A percentile compares a stretch with the other conserved stretches of the same genome.
Conservation (phyloP, 2,797 vertebrate genomes). For the Melanotaenia parkinsoni region DNA sequence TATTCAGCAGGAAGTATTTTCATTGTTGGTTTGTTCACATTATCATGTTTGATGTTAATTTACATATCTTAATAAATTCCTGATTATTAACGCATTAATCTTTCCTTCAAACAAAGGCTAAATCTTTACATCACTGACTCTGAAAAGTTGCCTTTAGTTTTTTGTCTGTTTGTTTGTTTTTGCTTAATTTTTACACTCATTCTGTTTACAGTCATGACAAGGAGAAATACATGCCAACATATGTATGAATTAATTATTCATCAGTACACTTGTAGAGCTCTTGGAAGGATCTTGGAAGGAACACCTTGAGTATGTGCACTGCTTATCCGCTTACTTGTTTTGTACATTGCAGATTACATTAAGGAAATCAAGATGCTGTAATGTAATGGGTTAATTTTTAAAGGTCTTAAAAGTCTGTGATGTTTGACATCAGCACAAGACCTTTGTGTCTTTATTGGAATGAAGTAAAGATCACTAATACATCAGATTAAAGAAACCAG, state of each 20-base stretch:
- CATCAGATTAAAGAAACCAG: slow-evolving; percentile 63
- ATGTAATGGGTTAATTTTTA: slow-evolving; percentile 42
- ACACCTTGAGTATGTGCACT: background rate
- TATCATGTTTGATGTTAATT: background rate
- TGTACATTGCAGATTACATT: slow-evolving; percentile 27
- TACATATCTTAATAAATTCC: too few relatives aligned
- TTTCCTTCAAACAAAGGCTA: too few relatives aligned
- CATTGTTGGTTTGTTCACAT: background rate
- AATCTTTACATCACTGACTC: too few relatives aligned
- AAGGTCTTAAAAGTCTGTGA: slow-evolving; percentile 38
- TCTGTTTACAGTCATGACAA: slow-evolving; percentile 15
- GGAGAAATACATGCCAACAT: slow-evolving; percentile 50
- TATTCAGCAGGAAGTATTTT: background rate
- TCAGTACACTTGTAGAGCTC: slow-evolving; percentile 30
- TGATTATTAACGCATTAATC: too few relatives aligned
- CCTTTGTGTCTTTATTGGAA: slow-evolving; percentile 58
- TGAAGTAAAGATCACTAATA: slow-evolving; percentile 53
- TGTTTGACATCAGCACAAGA: slow-evolving; percentile 49
- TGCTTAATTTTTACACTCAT: slow-evolving; percentile 25
- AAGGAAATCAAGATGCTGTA: slow-evolving; percentile 31
- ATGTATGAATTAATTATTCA: slow-evolving; percentile 65
- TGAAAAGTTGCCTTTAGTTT: too few relatives aligned
- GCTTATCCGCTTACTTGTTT: slow-evolving; percentile 29
- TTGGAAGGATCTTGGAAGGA: slow-evolving; percentile 12
- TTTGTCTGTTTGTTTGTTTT: slow-evolving; percentile 10